Evolutionary conservation across 2,113 vertebrate species (phyloP).

Genomic region (Phoxinus phoxinus): DNA sequence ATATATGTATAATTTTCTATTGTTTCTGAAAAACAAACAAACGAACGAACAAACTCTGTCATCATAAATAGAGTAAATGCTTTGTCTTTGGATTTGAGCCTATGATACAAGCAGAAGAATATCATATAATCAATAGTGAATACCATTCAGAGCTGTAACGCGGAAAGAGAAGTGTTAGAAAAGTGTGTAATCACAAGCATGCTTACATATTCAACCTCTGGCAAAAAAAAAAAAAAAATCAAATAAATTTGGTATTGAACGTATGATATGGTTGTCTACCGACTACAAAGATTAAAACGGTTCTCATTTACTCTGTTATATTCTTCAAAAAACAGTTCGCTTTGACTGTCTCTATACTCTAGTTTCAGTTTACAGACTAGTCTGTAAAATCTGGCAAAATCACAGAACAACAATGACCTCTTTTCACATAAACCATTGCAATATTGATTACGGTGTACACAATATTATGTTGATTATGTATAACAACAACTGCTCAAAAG

Average conservation of each 20-base stretch:
- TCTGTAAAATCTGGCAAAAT: neutral
- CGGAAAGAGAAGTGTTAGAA: slow-evolving; percentile 29
- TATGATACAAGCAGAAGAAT: slow-evolving; percentile 51
- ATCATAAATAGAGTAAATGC: slow-evolving; percentile 52
- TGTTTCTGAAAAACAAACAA: slow-evolving; percentile 39
- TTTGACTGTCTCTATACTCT: neutral
- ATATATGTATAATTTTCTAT: slow-evolving; percentile 46
- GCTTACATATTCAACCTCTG: slow-evolving; percentile 19
- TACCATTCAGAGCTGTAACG: slow-evolving; percentile 24
- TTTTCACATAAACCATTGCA: slow-evolving; percentile 17
- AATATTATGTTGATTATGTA: slow-evolving; percentile 14
- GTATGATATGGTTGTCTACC: slow-evolving; percentile 14
- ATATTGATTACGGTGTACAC: slow-evolving; percentile 6
- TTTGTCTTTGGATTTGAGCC: slow-evolving; percentile 53
- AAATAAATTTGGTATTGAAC: slow-evolving; percentile 24
- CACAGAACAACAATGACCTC: slow-evolving; percentile 23
- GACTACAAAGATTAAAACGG: slow-evolving; percentile 20
- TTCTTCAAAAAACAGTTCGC: neutral
- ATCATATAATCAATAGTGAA: slow-evolving; percentile 33
- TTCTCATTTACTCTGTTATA: slow-evolving; percentile 7
- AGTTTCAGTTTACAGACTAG: neutral
- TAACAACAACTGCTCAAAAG: slow-evolving; percentile 5
- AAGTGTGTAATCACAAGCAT: slow-evolving; percentile 27
- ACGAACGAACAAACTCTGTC: slow-evolving; percentile 17
- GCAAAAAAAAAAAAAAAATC: neutral